phyloP scores from a whole-genome alignment of 2,113 vertebrate genomes.

The Nipponia nippon region DNA sequence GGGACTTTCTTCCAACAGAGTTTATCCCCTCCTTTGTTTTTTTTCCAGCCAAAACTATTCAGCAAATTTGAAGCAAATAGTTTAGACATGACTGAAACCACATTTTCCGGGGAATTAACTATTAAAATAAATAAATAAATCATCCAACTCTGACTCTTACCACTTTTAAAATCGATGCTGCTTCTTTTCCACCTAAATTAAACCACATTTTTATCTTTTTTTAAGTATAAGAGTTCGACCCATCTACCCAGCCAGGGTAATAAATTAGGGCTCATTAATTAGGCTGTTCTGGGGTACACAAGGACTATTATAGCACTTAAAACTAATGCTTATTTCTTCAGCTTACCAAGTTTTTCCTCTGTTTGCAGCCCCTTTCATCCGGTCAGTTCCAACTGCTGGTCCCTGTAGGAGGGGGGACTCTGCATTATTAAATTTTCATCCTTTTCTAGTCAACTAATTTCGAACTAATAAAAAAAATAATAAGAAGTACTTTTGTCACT shows the following conservation, averaged over 20 bases:
- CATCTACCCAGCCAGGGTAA: not conserved
- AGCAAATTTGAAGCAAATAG: conserved; percentile 37
- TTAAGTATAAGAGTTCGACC: not conserved
- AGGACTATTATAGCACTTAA: not conserved
- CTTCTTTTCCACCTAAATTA: not conserved
- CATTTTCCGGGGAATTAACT: not conserved
- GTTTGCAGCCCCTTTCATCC: not conserved
- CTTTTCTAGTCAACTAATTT: not conserved
- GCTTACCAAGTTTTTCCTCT: not conserved
- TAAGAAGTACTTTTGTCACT: not conserved
- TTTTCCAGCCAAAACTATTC: not conserved
- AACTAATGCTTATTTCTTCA: not conserved
- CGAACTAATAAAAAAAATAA: not conserved
- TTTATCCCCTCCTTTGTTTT: conserved; percentile 6
- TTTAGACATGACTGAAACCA: conserved; percentile 37
- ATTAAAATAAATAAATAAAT: not conserved
- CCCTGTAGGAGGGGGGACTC: not conserved
- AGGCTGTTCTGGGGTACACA: not conserved
- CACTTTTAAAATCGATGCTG: not conserved
- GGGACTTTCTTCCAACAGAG: not conserved
- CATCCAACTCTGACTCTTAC: not conserved
- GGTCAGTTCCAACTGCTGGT: not conserved
- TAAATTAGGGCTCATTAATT: not conserved
- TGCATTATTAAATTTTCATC: not conserved
- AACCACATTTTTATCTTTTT: not conserved